Evolutionary conservation across 2,113 vertebrate genomes (phyloP), one percentile per base, ranked within the genome.

Genomic region (Brachyhypopomus gauderio): DNA sequence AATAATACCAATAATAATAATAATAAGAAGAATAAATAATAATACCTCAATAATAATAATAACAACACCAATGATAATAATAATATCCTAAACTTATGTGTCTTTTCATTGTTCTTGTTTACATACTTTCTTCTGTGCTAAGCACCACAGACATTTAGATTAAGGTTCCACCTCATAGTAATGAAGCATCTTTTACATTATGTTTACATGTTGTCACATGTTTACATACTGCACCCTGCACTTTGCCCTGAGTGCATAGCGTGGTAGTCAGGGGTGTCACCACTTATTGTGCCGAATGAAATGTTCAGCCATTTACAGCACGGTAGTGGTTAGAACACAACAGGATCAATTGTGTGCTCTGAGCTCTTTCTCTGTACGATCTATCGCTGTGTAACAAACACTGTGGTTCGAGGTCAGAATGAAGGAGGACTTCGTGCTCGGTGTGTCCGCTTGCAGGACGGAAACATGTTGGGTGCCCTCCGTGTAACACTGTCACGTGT

Each of bases 261-360:
- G 3, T n/a, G n/a, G n/a, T n/a, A n/a, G n/a, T n/a, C n/a, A n/a
- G n/a, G n/a, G n/a, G 22, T 66, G 23, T n/a, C 14, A 23, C 14
- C 52, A 60, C 11, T 36, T 52, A 20, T 63, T 74, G 59, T 36
- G 27, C 63, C 19, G 59, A 45, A 74, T 81, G 19, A 78, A 80
- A 80, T 55, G 70, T 25, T 45, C 20, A 62, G 20, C 60, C 52
- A 14, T 41, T 58, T 59, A 23, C 55, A 87, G 85, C 87, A 92
- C 89, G 89, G 85, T 92, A 95, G 92, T 87, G 85, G 95, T 93
- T 91, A 92, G 87, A 91, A 90, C 88, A 86, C 89, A 88, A 91
- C 85, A 90, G 23, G 69, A 78, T 70, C 62, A 67, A 38, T 80
- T 70, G 72, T 34, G 41, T 59, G 67, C 34, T 20, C 25, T 30